Base-by-base conservation (phyloP, 2,113 vertebrate species). In the Notiomystis cincta region DNA sequence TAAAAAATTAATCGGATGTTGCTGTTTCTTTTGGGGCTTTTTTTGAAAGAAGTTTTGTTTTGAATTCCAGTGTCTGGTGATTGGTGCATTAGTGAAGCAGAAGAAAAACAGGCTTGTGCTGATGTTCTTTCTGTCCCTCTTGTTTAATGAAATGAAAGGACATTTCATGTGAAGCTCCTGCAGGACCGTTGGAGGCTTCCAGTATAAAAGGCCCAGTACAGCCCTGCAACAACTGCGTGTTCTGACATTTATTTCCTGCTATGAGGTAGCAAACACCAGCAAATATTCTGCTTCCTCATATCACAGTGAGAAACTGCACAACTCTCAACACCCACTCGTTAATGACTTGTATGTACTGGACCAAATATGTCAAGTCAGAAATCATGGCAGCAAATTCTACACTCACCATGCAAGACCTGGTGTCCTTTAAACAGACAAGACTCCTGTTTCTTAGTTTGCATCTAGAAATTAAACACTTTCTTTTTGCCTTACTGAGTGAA, bases 331-430 rank as follows among this genome's bases (percentile, higher is more conserved):
- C 3, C n/a, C n/a, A 7, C 60, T 72, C 58, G 4, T 15, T 5
- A 2, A 21, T 53, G 38, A 42, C 8, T 44, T 61, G 27, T 0
- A 23, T 6, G 38, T 1, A 0, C 18, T 27, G 23, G 7, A 60
- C 9, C 15, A 50, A 42, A 62, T 45, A 70, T 2, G 2, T 21
- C 24, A 67, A 67, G 16, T 21, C 27, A 58, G 27, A 72, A 76
- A 56, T 7, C 12, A 19, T 1, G 53, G 11, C 27, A 44, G 22
- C 6, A 92, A 69, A 75, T 79, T 51, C 15, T 70, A n/a, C 5
- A 7, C 7, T 50, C 28, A 62, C 11, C 11, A 18, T 30, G 9
- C 6, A 38, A 79, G 38, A 79, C 8, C 12, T 35, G 17, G 14
- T 10, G 2, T 16, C 15, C 13, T 86, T 87, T 58, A 23, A 76